Percentiles rank a stretch among this genome's conserved stretches.
phyloP scores from a whole-genome alignment of 2,888 invertebrate species.

The Amblyjoppa fuscipennis region DNA sequence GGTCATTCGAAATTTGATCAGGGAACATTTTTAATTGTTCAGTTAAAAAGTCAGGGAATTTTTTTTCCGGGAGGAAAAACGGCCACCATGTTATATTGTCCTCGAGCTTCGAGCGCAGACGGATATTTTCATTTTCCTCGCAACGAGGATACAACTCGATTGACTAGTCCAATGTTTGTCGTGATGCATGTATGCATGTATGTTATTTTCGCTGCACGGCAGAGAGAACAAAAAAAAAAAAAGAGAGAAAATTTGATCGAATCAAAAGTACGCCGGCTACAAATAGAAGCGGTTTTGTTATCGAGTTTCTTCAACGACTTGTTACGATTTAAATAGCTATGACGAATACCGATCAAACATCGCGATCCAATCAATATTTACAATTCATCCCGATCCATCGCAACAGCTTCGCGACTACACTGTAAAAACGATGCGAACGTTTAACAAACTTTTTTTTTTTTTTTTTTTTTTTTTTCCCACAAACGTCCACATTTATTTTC shows the following conservation, averaged over 20 bases:
- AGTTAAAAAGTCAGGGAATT: too few relatives aligned
- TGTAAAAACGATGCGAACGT: too few relatives aligned
- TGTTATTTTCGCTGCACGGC: neutral
- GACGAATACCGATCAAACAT: neutral
- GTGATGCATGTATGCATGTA: neutral
- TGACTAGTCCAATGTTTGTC: conserved; percentile 3
- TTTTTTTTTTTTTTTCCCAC: too few relatives aligned
- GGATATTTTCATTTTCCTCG: neutral
- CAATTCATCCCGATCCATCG: neutral
- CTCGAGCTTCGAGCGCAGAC: neutral
- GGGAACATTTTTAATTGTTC: too few relatives aligned
- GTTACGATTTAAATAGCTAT: neutral
- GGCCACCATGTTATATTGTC: neutral
- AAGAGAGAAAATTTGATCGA: neutral
- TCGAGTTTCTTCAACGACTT: neutral
- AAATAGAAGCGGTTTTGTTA: neutral
- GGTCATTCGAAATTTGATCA: too few relatives aligned
- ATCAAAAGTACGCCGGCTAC: neutral
- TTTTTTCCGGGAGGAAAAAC: too few relatives aligned
- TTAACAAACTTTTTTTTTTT: too few relatives aligned
- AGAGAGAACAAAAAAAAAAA: neutral
- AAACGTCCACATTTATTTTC: too few relatives aligned
- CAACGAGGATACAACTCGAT: neutral
- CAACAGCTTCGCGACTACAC: too few relatives aligned
- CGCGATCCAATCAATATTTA: too few relatives aligned